A percentile compares a stretch with the other conserved stretches of the same genome.
phyloP scores from a whole-genome alignment of 2,888 invertebrate genomes.

The Mythimna vitellina region DNA sequence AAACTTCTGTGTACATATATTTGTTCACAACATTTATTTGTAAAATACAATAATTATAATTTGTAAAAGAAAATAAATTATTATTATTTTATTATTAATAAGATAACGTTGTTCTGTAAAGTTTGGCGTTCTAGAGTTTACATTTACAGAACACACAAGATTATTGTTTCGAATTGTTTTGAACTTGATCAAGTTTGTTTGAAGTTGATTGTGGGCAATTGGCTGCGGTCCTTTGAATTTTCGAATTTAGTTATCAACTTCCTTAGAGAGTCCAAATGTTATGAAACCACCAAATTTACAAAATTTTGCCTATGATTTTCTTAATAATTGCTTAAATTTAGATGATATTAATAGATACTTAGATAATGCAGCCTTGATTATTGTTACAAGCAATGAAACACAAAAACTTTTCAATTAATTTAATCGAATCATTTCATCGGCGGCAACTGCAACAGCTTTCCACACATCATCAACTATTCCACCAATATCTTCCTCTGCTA shows the following conservation, averaged over 20 bases:
- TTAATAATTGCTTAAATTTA: neutral
- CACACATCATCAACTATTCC: conserved; percentile 78
- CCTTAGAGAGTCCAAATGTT: neutral
- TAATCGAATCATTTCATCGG: conserved; percentile 63
- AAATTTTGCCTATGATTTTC: neutral
- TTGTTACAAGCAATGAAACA: neutral
- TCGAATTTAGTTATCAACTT: conserved; percentile 17
- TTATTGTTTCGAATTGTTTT: conserved; percentile 32
- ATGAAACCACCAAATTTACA: neutral
- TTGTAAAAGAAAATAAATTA: too few species aligned
- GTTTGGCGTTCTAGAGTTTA: conserved; percentile 1
- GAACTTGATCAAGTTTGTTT: conserved; percentile 21
- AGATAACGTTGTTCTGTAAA: conserved; percentile 15
- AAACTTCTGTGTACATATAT: too few species aligned
- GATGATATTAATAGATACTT: neutral
- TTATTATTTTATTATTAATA: too few species aligned
- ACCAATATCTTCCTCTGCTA: conserved; percentile 76
- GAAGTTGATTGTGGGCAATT: conserved; percentile 26
- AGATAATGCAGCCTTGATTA: neutral
- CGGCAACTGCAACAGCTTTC: conserved; percentile 77
- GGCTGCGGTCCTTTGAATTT: conserved; percentile 9
- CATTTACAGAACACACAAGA: conserved; percentile 15
- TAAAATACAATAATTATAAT: too few species aligned
- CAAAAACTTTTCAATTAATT: conserved; percentile 3
- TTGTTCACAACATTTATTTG: too few species aligned